Evolutionary conservation across 2,797 vertebrate species (phyloP), one percentile per base, ranked within the genome.

Genomic region (Nyctibius grandis): DNA sequence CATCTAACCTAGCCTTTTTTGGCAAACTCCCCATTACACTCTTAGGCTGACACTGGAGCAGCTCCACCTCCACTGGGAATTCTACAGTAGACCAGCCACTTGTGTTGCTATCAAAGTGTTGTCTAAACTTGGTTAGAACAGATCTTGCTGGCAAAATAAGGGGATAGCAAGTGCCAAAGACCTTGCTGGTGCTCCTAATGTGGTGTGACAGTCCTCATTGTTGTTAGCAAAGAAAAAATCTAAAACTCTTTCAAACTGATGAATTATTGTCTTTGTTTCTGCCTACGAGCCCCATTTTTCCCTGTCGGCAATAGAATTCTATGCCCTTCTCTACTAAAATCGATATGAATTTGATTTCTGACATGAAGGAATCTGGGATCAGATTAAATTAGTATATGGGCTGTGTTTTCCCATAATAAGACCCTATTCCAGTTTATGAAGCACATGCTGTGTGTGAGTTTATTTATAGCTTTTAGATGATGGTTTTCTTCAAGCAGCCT

Each of bases 111-210:
- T 85, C 68, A 45, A 77, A 91, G 51, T 69, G 67, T 91, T 95
- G 94, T 93, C 91, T 94, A 91, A 95, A 95, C 92, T 95, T 92
- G 74, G 70, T 94, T 91, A 87, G 86, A 79, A 83, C 63, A 92
- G 74, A 95, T 77, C 64, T 76, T 4, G 3, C 86, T 93, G 75
- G 84, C 93, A 95, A 94, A 96, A 91, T 64, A 78, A 75, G 80
- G 36, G 0, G 0, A 48, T 2, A 85, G 68, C 31, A 53, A 76
- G 51, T 87, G 91, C 78, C 92, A 93, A 74, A 95, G 40, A 42
- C 78, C 26, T 83, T 75, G 85, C 56, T 89, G 78, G 36, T 91
- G n/a, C 34, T 91, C 79, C 2, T 5, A 76, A 60, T 45, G 76
- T 28, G 36, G 15, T 63, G n/a, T 70, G 69, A 60, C 60, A 76